Conservation (phyloP, 2,797 vertebrate species). For the Gallinago nigripennis region DNA sequence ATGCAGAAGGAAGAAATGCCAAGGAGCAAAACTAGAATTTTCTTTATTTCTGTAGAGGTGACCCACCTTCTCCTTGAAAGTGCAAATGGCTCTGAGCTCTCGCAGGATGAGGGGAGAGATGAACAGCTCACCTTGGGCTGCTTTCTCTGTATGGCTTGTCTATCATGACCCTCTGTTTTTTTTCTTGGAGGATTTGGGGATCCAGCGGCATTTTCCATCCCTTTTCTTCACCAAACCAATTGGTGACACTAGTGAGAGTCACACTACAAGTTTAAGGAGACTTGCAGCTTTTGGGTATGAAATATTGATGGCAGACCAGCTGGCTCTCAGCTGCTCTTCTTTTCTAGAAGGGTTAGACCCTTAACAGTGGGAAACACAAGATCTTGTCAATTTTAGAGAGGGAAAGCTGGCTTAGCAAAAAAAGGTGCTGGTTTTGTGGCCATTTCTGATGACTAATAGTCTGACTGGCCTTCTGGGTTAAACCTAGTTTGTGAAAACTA, state of each 20-base stretch:
- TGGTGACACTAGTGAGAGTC: neutral
- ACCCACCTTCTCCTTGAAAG: neutral
- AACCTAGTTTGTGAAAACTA: neutral
- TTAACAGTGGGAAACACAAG: neutral
- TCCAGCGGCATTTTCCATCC: neutral
- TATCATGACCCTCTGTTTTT: accelerated
- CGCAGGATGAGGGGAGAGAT: neutral
- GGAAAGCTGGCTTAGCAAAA: neutral
- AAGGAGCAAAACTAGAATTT: neutral
- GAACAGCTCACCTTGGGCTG: neutral
- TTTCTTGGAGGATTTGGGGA: neutral
- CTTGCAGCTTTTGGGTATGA: neutral
- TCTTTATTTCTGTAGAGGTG: neutral
- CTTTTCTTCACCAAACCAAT: neutral
- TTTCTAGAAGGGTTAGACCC: neutral
- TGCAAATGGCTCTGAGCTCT: neutral
- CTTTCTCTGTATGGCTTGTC: neutral
- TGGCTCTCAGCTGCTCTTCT: neutral
- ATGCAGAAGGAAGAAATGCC: neutral
- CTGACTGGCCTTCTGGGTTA: neutral
- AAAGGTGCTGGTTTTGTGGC: neutral
- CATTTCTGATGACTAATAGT: neutral
- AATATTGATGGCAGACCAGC: neutral
- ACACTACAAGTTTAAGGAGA: neutral
- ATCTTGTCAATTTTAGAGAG: neutral